Evolutionary conservation across 2,888 invertebrate species (phyloP), one percentile per base, ranked within the genome.

Genomic region (Eledona agricola): DNA sequence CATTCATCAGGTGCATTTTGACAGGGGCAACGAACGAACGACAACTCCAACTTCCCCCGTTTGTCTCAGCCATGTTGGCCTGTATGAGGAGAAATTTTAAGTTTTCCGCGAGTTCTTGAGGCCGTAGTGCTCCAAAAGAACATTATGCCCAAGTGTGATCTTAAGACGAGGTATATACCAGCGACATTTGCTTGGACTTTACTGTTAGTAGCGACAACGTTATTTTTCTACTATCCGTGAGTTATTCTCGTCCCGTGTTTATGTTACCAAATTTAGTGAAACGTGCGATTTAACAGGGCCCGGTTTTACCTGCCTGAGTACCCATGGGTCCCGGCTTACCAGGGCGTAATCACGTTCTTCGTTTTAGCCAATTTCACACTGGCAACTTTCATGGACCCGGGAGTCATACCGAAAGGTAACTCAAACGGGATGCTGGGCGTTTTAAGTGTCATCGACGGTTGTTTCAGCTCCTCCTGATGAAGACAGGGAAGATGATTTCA

Each of bases 321-420:
- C 78, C 88, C 89, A 83, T 93, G 93, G 91, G 90, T 95, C 65
- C 91, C 93, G 63, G 90, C 93, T 69, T 89, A 89, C 75, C 96
- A 98, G 83, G 94, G 90, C 67, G 86, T 97, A 67, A 88, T 99
- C 74, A 93, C 96, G 67, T 89, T 98, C 80, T 96, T 97, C 82
- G 97, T 98, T 72, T 81, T 98, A 79, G 92, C 96, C 79, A 99
- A 99, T 84, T 96, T 99, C 80, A 93, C 95, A 66, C 83, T 98
- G 80, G 97, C 99, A 67, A 98, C 98, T 72, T 96, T 97, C 79
- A 97, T 98, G 96, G 97, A 98, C 80, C 97, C 97, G 73, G 98
- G 97, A 72, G 90, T 96, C 62, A 96, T 97, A 83, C 96, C 96
- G 74, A 94, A 93, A 89, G 96, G 96, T 96, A 78, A 65, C 32